Evolutionary conservation across 2,888 invertebrate genomes (phyloP).

Genomic region (Tanytarsus gracilentus): DNA sequence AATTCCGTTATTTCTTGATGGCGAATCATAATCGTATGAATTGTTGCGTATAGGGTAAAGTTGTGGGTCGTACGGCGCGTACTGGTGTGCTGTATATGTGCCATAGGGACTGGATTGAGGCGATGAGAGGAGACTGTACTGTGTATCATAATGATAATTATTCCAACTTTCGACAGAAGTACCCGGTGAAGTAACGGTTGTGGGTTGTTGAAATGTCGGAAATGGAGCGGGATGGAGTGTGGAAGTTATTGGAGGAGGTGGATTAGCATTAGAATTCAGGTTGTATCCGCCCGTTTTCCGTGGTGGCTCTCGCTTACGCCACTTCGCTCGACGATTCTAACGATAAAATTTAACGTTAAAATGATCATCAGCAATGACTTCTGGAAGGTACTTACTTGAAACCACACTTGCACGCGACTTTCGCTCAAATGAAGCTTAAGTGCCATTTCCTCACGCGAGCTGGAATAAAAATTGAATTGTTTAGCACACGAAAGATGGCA

Average conservation of each 20-base stretch:
- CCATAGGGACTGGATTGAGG: constrained; percentile 58
- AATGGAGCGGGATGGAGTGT: constrained; percentile 44
- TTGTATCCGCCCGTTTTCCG: constrained; percentile 80
- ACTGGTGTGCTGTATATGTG: constrained; percentile 53
- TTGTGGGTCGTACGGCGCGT: constrained; percentile 59
- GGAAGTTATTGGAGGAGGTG: constrained; percentile 51
- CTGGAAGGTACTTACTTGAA: constrained; percentile 34
- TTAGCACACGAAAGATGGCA: too few relatives aligned
- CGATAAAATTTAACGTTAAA: constrained; percentile 53
- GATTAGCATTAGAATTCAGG: constrained; percentile 60
- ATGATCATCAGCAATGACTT: not conserved
- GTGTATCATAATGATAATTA: constrained; percentile 67
- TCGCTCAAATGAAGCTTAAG: constrained; percentile 84
- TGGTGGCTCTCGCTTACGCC: constrained; percentile 89
- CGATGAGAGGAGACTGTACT: constrained; percentile 57
- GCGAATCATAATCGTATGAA: constrained; percentile 47
- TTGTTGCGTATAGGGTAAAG: constrained; percentile 56
- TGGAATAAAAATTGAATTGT: too few relatives aligned
- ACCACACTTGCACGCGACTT: constrained; percentile 50
- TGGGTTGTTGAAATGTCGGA: constrained; percentile 52
- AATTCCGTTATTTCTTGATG: constrained; percentile 38
- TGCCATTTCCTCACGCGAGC: constrained; percentile 86
- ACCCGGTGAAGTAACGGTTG: constrained; percentile 48
- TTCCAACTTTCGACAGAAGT: constrained; percentile 72
- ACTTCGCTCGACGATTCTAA: constrained; percentile 85